Base-by-base conservation (phyloP, 2,113 vertebrate species). In the Charadrius vociferus region DNA sequence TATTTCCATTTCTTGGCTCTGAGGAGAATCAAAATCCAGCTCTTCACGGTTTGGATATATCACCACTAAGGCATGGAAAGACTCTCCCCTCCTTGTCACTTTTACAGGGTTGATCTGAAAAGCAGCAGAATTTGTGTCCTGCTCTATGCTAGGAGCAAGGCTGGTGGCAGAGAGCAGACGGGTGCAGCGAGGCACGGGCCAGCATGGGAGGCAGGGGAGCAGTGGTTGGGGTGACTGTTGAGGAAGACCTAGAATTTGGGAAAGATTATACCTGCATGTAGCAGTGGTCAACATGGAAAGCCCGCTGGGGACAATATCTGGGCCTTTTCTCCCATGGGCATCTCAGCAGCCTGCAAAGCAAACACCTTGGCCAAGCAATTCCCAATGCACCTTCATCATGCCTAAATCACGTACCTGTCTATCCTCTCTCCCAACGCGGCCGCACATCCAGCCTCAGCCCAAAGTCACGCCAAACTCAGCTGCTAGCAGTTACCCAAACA, bases 381-480 rank as follows among this genome's bases (percentile, higher is more conserved):
- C 86, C 37, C 37, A 74, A 3, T 0, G 2, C 1, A 1, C 45
- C 43, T 65, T 70, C 34, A 14, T 58, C 7, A 1, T 58, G 61
- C 56, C 66, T 81, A 75, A 85, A 83, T 17, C 65, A 65, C 1
- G 3, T 29, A 67, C 19, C 29, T 22, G 9, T 58, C 70, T 70
- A 73, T 45, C 45, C 74, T 53, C 12, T 63, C 53, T 68, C 52
- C 36, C 36, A 68, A 0, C 0, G 2, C 3, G 7, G 61, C 45
- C 6, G 5, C n/a, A 41, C 0, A 2, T 61, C 82, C 4, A 0
- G 9, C 72, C 70, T 81, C 49, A 79, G 16, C 49, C n/a, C 66
- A 37, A 71, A 92, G 86, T 63, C 88, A 79, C 12, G 36, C 65
- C 88, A 19, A 85, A 45, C 30, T 95, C 94, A 95, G 88, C 96